Percentiles rank a stretch among this genome's conserved stretches.
Conservation (phyloP, 2,888 invertebrate species). For the Erannis defoliaria region DNA sequence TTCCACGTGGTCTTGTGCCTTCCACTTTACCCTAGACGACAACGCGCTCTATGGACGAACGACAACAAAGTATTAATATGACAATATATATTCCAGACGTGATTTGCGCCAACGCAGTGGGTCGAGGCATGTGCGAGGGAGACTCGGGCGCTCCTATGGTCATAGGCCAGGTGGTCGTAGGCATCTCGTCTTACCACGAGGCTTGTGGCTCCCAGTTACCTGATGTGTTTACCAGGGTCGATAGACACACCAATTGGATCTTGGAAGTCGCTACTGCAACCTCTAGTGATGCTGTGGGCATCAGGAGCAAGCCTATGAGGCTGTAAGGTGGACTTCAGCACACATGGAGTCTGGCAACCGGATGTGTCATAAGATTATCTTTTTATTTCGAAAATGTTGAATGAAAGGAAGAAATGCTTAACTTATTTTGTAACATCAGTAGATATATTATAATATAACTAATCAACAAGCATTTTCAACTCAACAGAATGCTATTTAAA, state of each 20-base stretch:
- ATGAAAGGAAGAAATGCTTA: no score
- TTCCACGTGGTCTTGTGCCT: no score
- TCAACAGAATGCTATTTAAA: no score
- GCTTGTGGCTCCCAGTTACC: conserved; percentile 55
- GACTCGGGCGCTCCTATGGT: conserved; percentile 71
- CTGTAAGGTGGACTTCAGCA: background rate
- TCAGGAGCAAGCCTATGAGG: conserved; percentile 16
- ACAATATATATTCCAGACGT: conserved; percentile 49
- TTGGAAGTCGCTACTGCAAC: conserved; percentile 55
- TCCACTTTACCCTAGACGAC: no score
- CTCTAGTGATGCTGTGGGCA: conserved; percentile 21
- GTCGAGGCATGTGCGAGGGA: conserved; percentile 61
- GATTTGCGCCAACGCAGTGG: conserved; percentile 59
- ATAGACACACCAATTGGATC: conserved; percentile 65
- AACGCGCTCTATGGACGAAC: no score
- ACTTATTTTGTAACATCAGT: no score
- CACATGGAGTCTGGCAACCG: background rate
- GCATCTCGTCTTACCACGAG: conserved; percentile 56
- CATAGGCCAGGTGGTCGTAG: conserved; percentile 53
- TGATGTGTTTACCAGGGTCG: conserved; percentile 64
- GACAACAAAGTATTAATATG: no score
- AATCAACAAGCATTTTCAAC: no score
- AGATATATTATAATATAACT: no score
- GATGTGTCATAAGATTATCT: no score
- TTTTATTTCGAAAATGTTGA: no score